Evolutionary conservation across 1,140 invertebrate genomes (phyloP), one percentile per base, ranked within the genome.

Genomic region (Achatina immaculata): DNA sequence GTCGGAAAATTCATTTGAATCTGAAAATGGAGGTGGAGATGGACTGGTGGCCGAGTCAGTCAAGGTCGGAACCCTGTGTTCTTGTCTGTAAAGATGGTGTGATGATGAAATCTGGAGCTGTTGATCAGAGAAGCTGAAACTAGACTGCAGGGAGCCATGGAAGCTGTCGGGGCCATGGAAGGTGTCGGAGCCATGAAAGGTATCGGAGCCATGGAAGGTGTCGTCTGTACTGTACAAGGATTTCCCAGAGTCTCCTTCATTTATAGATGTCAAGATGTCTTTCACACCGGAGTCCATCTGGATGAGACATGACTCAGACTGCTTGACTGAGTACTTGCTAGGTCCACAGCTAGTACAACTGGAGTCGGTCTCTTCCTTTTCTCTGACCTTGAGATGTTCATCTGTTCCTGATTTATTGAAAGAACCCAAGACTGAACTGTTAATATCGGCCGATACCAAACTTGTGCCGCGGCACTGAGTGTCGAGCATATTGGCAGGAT

Each of bases 31-130:
- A 21, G 76, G 76, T 21, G 76, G 76, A n/a, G 76, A 78, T 16
- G 76, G 76, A 28, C 76, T 78, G 58, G 76, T 78, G n/a, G 76
- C 76, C 4, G 76, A 68, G 76, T 78, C 76, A 19, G 62, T 78
- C 43, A 78, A 42, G 14, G 38, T 78, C 21, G 76, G 62, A 48
- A 45, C 65, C 55, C 51, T 4, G 14, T 73, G 43, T 45, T 73
- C 43, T 1, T 24, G n/a, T 19, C 71, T 43, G 43, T 43, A 43
- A 45, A 62, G 28, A 62, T 48, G 24, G 34, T n/a, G 71, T 31
- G 21, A 34, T 7, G 34, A n/a, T 24, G 21, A 51, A 19, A n/a
- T 28, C 1, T 24, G 31, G 1, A 43, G 42, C 19, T 51, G 16
- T 31, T 4, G 1, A 19, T 73, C 43, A 7, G 14, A 40, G 1